phyloP scores from a whole-genome alignment of 2,888 invertebrate species.

The Ypsolopha scabrella region DNA sequence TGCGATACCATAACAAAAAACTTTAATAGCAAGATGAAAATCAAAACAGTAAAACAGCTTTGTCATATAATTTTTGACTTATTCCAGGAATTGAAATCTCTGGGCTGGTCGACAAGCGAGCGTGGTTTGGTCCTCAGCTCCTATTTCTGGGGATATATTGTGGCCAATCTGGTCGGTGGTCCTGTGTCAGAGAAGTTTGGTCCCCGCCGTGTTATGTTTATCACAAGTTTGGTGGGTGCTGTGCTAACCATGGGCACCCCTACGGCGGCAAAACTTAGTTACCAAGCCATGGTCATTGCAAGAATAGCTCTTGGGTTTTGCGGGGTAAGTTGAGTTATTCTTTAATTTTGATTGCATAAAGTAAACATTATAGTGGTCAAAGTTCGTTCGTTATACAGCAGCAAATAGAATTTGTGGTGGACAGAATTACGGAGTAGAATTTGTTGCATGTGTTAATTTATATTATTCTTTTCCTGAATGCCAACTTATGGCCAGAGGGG shows the following conservation, averaged over 20 bases:
- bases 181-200: neutral
- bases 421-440: too few relatives aligned
- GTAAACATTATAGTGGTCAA: too few relatives aligned
- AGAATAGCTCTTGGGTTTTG: neutral
- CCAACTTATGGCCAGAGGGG: too few relatives aligned
- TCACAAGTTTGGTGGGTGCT: neutral
- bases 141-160: conserved; percentile 29
- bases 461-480: too few relatives aligned
- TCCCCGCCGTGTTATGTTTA: neutral
- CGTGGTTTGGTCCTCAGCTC: neutral
- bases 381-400: too few relatives aligned
- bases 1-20: too few relatives aligned
- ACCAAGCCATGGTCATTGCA: neutral
- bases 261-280: neutral
- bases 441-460: too few relatives aligned
- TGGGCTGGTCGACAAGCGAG: neutral
- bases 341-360: too few relatives aligned
- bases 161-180: conserved; percentile 55
- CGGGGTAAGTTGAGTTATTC: neutral
- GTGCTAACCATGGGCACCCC: neutral
- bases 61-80: too few relatives aligned
- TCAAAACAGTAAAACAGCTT: too few relatives aligned
- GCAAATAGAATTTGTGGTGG: too few relatives aligned
- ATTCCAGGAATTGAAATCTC: neutral
- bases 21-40: too few relatives aligned